phyloP scores from a whole-genome alignment of 1,140 invertebrate genomes.

The Neodiprion virginianus region DNA sequence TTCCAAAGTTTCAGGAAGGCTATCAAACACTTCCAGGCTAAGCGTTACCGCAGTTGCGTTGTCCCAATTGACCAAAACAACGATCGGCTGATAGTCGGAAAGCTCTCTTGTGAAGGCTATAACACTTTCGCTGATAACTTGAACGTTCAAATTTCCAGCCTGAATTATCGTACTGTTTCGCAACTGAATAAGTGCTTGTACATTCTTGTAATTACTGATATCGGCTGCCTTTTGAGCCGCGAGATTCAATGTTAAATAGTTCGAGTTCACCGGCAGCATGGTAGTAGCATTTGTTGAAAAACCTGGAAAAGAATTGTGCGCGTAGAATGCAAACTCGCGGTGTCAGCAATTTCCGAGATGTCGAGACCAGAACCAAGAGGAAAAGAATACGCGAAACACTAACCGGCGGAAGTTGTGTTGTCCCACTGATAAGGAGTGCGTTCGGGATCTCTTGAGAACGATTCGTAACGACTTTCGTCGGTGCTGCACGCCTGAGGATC shows the following conservation, averaged over 20 bases:
- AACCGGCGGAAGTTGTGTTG: constrained; percentile 64
- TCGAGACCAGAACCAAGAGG: not conserved
- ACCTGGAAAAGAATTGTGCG: constrained; percentile 59
- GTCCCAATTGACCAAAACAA: constrained; percentile 58
- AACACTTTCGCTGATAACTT: not conserved
- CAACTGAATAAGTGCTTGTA: constrained; percentile 41
- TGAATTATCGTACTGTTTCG: not conserved
- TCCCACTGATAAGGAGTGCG: constrained; percentile 78
- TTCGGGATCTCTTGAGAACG: constrained; percentile 65
- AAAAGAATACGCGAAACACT: not conserved
- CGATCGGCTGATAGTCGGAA: constrained; percentile 49
- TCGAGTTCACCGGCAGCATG: constrained; percentile 70
- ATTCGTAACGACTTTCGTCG: constrained; percentile 52
- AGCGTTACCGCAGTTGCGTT: constrained; percentile 40
- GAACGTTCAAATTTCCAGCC: not conserved
- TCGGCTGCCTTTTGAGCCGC: constrained; percentile 43
- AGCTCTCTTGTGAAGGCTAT: constrained; percentile 40
- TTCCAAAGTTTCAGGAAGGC: constrained; percentile 45
- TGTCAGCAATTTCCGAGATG: not conserved
- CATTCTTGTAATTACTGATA: constrained; percentile 61
- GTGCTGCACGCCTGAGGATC: constrained; percentile 64
- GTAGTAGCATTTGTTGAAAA: constrained; percentile 62
- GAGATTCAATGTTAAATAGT: constrained; percentile 65
- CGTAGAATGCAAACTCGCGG: not conserved
- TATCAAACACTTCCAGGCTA: constrained; percentile 44